Evolutionary conservation across 1,140 invertebrate species (phyloP).

Genomic region (Ceratitis capitata): DNA sequence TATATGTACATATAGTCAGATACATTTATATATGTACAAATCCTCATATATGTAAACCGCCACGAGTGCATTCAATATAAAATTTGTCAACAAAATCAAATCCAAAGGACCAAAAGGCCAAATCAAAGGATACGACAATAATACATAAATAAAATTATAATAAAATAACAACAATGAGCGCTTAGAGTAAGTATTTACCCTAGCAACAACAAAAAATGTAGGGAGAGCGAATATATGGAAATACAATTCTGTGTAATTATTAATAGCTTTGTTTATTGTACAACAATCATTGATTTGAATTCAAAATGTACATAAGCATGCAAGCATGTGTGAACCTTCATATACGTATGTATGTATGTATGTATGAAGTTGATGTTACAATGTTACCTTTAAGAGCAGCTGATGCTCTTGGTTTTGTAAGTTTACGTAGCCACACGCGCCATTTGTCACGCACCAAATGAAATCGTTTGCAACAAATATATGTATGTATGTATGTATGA

Average conservation of each 20-base stretch:
- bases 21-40: neutral
- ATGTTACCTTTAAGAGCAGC: neutral
- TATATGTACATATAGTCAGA: neutral
- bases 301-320: neutral
- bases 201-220: neutral
- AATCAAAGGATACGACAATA: neutral
- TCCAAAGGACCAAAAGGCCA: neutral
- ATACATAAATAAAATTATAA: too few species aligned
- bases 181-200: too few species aligned
- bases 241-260: slow-evolving; percentile 11
- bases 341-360: neutral
- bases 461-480: neutral
- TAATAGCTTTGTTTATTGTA: neutral
- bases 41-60: neutral
- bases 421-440: neutral
- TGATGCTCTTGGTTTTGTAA: neutral
- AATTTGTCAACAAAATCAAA: slow-evolving; percentile 1
- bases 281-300: neutral
- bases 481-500: neutral
- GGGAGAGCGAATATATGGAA: neutral
- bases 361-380: neutral
- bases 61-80: neutral
- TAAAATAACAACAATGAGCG: too few species aligned
- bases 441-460: neutral
- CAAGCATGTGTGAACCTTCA: too few species aligned